Conservation (phyloP, 1,140 invertebrate species). For the Neodiprion virginianus region DNA sequence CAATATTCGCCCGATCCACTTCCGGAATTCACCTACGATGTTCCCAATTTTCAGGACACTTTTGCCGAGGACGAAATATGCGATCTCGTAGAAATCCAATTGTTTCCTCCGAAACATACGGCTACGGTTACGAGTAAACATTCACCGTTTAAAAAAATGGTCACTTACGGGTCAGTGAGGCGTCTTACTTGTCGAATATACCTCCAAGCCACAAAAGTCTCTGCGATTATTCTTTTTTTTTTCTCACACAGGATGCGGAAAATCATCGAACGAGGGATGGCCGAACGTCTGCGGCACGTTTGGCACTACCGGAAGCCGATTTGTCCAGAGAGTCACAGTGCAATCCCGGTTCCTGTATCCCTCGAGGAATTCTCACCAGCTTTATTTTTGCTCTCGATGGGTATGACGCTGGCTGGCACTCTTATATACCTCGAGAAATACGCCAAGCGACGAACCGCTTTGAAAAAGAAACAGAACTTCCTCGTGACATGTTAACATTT, state of each 20-base stretch:
- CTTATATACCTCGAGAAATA: conserved; percentile 26
- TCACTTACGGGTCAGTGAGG: conserved; percentile 41
- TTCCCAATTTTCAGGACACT: conserved; percentile 35
- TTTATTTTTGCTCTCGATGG: conserved; percentile 38
- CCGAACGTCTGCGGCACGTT: conserved; percentile 29
- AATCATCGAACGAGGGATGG: conserved; percentile 39
- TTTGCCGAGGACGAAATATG: conserved; percentile 48
- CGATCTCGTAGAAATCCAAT: conserved; percentile 42
- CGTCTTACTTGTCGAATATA: neutral
- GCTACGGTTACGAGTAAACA: conserved; percentile 37
- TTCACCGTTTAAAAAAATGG: conserved; percentile 50
- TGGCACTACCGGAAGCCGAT: conserved; percentile 40
- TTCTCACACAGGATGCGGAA: conserved; percentile 36
- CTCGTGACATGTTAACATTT: too few species aligned
- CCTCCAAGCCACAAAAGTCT: too few species aligned
- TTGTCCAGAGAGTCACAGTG: conserved; percentile 44
- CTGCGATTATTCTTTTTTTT: conserved; percentile 6
- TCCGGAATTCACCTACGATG: too few species aligned
- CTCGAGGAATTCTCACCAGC: conserved; percentile 44
- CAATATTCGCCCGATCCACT: neutral
- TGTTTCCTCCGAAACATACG: conserved; percentile 32
- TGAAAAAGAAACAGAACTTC: too few species aligned
- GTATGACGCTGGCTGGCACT: conserved; percentile 27
- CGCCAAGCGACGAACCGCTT: neutral
- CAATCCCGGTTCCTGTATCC: conserved; percentile 39